Conservation (phyloP, 1,140 invertebrate species). For the Pseudoatta argentina region DNA sequence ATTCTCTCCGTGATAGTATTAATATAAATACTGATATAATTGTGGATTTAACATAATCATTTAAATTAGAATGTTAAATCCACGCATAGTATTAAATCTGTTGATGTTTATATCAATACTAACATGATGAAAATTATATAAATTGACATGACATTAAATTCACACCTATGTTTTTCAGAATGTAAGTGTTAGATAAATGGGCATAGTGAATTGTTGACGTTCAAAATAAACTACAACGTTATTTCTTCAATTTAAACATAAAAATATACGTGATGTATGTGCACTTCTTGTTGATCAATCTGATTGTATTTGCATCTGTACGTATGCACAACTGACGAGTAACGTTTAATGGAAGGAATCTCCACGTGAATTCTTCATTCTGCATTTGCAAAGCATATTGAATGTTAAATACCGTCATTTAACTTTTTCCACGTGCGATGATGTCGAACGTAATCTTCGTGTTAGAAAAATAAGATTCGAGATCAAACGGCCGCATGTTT, state of each 20-base stretch:
- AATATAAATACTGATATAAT: no score
- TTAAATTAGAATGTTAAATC: no score
- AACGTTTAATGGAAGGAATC: slow-evolving; percentile 10
- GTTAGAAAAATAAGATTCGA: slow-evolving; percentile 36
- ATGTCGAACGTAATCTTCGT: slow-evolving; percentile 28
- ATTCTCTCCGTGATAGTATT: no score
- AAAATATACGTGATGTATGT: background rate
- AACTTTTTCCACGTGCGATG: background rate
- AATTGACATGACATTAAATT: no score
- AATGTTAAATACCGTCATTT: slow-evolving; percentile 17
- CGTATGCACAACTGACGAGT: background rate
- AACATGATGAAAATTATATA: no score
- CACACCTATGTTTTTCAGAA: no score
- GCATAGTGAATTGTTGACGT: background rate
- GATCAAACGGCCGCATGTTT: slow-evolving; percentile 7
- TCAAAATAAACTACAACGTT: background rate
- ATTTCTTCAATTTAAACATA: background rate
- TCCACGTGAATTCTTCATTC: slow-evolving; percentile 1
- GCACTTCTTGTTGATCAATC: background rate
- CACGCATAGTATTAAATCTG: no score
- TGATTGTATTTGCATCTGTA: background rate
- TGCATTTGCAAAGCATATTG: background rate
- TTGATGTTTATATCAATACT: no score
- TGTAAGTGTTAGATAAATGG: background rate
- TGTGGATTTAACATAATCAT: no score